These are phyloP conservation scores for Poeciliopsis infans DNA, from an alignment of 2,797 vertebrate species.

Conservation along the genomic window DNA sequence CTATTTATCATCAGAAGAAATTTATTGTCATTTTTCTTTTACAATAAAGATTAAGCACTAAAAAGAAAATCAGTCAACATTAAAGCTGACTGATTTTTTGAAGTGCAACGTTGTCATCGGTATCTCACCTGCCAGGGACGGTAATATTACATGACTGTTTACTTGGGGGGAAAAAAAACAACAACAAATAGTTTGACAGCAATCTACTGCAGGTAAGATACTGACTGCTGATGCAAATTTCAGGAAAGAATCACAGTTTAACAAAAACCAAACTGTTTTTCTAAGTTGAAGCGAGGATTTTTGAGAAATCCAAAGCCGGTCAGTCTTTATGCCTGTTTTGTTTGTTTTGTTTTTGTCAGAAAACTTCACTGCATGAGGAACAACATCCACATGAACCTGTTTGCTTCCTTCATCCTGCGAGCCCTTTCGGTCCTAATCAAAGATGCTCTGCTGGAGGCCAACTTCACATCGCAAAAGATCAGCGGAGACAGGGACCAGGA, in stretches of 20 bases:
- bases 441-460: slow-evolving; percentile 84
- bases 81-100: background rate
- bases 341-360: slow-evolving; percentile 63
- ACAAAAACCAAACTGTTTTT: background rate
- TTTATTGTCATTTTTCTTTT: background rate
- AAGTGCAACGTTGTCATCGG: background rate
- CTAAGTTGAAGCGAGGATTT: background rate
- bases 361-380: slow-evolving; percentile 91
- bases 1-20: background rate
- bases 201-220: background rate
- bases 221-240: background rate
- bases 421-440: slow-evolving; percentile 88
- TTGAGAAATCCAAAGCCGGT: background rate
- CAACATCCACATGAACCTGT: slow-evolving; percentile 94
- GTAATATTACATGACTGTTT: background rate
- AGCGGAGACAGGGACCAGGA: slow-evolving; percentile 72
- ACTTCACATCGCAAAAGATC: slow-evolving; percentile 66
- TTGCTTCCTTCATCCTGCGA: slow-evolving; percentile 88
- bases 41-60: too few species aligned
- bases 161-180: background rate
- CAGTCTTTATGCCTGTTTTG: background rate
- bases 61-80: too few species aligned
- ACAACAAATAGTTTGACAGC: background rate
- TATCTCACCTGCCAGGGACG: background rate
- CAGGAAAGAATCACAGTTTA: background rate